These are phyloP conservation scores for Halictus ligatus DNA, from an alignment of 2,888 invertebrate species.

Conservation along the genomic window DNA sequence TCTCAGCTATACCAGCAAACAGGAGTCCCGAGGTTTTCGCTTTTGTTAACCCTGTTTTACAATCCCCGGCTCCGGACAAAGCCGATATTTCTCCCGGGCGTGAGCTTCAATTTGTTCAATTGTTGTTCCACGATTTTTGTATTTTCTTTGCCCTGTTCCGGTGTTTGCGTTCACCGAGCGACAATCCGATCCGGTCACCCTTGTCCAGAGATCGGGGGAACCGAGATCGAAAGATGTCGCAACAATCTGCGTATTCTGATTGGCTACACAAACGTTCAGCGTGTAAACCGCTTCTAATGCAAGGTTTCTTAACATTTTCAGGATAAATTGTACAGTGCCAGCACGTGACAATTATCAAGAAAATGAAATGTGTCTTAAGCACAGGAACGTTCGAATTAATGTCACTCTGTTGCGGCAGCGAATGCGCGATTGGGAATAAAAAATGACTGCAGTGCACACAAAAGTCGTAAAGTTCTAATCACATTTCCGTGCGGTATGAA, in stretches of 20 bases:
- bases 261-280: not conserved
- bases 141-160: not conserved
- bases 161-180: not conserved
- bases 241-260: not conserved
- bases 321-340: too few relatives aligned
- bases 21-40: conserved; percentile 5
- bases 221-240: not conserved
- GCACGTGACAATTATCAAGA: too few relatives aligned
- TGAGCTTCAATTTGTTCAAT: not conserved
- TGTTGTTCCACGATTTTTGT: not conserved
- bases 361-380: too few relatives aligned
- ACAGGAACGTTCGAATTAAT: too few relatives aligned
- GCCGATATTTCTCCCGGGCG: not conserved
- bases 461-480: not conserved
- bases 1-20: conserved; percentile 3
- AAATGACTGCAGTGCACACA: not conserved
- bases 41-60: conserved; percentile 7
- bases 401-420: not conserved
- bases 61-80: not conserved
- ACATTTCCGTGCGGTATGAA: not conserved
- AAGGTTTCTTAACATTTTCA: too few relatives aligned
- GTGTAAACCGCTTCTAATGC: too few relatives aligned
- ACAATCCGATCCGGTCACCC: not conserved
- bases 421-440: too few relatives aligned
- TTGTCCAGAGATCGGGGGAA: not conserved